Base-by-base conservation (phyloP, 2,113 vertebrate genomes). In the Triplophysa dalaica region DNA sequence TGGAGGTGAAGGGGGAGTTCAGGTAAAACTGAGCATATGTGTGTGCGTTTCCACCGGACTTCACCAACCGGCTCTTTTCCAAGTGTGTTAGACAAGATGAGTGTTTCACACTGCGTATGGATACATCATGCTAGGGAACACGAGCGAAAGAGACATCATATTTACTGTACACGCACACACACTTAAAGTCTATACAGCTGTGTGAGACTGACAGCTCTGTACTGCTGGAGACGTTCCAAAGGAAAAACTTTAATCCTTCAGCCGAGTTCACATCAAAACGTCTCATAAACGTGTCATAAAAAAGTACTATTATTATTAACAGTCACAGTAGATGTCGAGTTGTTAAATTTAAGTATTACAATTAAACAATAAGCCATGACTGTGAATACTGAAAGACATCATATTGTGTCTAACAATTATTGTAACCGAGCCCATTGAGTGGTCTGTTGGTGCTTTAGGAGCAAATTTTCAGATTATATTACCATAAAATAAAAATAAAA, bases 11-110 rank as follows among this genome's bases (percentile, higher is more conserved):
- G 38, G 74, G 11, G 21, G 52, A 41, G 60, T 26, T 75, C 19
- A 62, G 75, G 54, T 41, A 70, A 56, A 74, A 67, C 21, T 33
- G 68, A 61, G 43, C 69, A 62, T 83, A 56, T 80, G 50, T 66
- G 76, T 80, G 63, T 78, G 69, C 62, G 68, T 62, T 54, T 80
- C 14, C 66, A 63, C 24, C 16, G 7, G 19, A 33, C 56, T 79
- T 38, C 3, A 50, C 41, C 21, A 75, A 69, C 50, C 54, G 60
- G 64, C 41, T 41, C 29, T 50, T 69, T 58, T 78, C 64, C 8
- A 12, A 56, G 52, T 68, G 3, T 69, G 21, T 61, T 60, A n/a
- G 65, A 68, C 65, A 78, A 65, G 56, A 45, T 60, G 17, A 78
- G 54, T 45, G 38, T 38, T 69, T 75, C 73, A 75, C 73, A 75